Base-by-base conservation (phyloP, 2,888 invertebrate species). In the Drosophila lacicola region DNA sequence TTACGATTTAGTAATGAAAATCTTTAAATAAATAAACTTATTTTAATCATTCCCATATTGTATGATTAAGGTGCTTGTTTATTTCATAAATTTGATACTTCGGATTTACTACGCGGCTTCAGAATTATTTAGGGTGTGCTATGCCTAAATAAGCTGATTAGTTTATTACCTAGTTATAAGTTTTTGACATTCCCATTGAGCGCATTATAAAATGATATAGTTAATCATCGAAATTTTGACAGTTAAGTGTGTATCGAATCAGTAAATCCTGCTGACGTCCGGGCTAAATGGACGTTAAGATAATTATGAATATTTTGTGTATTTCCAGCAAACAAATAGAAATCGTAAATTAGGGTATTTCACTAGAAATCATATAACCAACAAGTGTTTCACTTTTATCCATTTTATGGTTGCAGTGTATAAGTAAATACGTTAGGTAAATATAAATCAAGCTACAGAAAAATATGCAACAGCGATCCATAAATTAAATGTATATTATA, bases 401-500 rank as follows among this genome's bases (percentile, higher is more conserved):
- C 21, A n/a, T 14, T 39, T 37, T n/a, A 47, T 19, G 17, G 17
- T 36, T 25, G 10, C 13, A 21, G 37, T 25, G 34, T 37, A 36
- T 25, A 44, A 29, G 9, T 34, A 13, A 29, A 6, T n/a, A 42
- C 11, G 34, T 47, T 17, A 34, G 21, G 13, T 11, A 50, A 29
- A 45, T 46, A 58, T 69, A 55, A 60, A 67, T 51, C 51, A 47
- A 61, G 14, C n/a, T n/a, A 36, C 21, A 42, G 25, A 51, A 36
- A 13, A 34, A 11, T 14, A 51, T 65, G 46, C 36, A 29, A 42
- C 19, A 34, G 6, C 14, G 13, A 51, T 33, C 50, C 55, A 68
- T 69, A 66, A 74, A 58, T 58, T 33, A 36, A 56, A 50, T 21
- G 47, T 13, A 70, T 46, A 63, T 60, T 53, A 46, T 5, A 54